phyloP scores from a whole-genome alignment of 2,113 vertebrate species.

The Boulengeromyrus knoepffleri region DNA sequence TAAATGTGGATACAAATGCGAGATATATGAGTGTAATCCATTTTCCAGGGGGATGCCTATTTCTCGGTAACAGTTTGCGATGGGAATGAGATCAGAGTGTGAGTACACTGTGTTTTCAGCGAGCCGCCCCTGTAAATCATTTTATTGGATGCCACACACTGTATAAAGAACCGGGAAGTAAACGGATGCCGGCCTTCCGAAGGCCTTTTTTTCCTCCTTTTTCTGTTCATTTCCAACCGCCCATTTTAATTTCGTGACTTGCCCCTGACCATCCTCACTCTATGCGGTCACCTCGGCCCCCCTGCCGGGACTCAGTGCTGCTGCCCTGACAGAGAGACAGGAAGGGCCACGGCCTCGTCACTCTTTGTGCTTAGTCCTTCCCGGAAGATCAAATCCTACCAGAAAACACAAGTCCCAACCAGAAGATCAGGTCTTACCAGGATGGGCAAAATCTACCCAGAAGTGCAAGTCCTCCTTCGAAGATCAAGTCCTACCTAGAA shows the following conservation, averaged over 20 bases:
- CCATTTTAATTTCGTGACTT: background rate
- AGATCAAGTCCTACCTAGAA: background rate
- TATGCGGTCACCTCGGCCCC: slow-evolving; percentile 16
- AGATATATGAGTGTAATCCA: slow-evolving; percentile 14
- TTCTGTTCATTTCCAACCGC: background rate
- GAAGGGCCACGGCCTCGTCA: background rate
- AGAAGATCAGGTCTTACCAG: background rate
- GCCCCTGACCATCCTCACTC: background rate
- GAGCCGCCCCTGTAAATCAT: background rate
- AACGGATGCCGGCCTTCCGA: background rate
- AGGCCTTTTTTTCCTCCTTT: background rate
- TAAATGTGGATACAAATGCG: slow-evolving; percentile 8
- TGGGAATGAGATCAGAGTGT: slow-evolving; percentile 5
- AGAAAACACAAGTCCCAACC: background rate
- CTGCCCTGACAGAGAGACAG: background rate
- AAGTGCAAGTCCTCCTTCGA: background rate
- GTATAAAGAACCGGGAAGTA: background rate
- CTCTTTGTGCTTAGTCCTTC: background rate
- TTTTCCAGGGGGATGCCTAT: slow-evolving; percentile 6
- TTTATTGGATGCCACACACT: background rate
- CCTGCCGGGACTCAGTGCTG: background rate
- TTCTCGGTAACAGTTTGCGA: slow-evolving; percentile 5
- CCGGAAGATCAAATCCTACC: background rate
- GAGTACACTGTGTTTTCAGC: background rate
- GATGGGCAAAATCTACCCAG: background rate